These are phyloP conservation scores for Philhelius pedissequus DNA, from an alignment of 2,888 invertebrate genomes.

Conservation along the genomic window DNA sequence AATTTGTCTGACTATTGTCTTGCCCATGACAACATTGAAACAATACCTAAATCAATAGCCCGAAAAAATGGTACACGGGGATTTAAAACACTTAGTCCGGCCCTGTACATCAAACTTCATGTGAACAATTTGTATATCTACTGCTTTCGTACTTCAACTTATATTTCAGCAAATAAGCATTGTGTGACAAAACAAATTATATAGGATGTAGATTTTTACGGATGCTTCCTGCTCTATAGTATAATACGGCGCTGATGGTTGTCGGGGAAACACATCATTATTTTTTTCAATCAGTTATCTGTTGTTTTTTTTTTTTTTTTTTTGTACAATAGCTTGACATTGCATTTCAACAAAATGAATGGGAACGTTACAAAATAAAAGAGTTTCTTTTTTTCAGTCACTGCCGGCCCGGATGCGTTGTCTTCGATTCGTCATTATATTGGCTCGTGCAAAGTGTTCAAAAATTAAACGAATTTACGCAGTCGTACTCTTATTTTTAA, in stretches of 20 bases:
- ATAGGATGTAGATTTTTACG: constrained; percentile 53
- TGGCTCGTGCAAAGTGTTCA: not conserved
- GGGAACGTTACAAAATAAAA: not conserved
- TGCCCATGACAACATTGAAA: no score
- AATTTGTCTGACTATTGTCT: no score
- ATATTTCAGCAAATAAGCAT: constrained; percentile 62
- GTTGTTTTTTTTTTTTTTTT: constrained; percentile 3
- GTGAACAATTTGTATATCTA: constrained; percentile 23
- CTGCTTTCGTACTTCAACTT: constrained; percentile 19
- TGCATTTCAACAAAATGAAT: constrained; percentile 10
- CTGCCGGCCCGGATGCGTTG: not conserved
- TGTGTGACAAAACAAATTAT: constrained; percentile 64
- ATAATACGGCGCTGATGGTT: constrained; percentile 22
- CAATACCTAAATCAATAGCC: no score
- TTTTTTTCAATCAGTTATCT: constrained; percentile 43
- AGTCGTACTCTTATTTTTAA: not conserved
- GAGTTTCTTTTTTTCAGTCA: not conserved
- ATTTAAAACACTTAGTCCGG: not conserved
- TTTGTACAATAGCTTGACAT: not conserved
- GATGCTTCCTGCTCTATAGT: constrained; percentile 8
- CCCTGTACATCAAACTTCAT: constrained; percentile 35
- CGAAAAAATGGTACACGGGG: no score
- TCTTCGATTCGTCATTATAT: not conserved
- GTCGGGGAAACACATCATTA: constrained; percentile 61
- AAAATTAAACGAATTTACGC: not conserved